Conservation (phyloP, 2,888 invertebrate genomes). For the Eurytoma californica region DNA sequence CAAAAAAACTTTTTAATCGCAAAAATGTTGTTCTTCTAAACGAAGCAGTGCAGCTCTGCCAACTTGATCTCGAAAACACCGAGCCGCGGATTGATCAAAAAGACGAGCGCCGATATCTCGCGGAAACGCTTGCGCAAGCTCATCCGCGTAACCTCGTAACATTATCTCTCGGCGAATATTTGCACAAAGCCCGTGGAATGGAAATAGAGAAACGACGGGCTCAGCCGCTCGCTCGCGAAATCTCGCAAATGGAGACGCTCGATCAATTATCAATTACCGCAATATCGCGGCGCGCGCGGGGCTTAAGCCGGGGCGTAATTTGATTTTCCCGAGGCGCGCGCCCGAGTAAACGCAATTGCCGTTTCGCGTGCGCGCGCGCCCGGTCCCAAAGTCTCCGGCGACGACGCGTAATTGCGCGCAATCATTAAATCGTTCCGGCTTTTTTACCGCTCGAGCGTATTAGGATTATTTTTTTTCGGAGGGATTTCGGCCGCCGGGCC, state of each 20-base stretch:
- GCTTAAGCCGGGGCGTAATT: slow-evolving; percentile 66
- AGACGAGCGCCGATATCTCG: too few relatives aligned
- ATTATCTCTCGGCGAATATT: slow-evolving; percentile 34
- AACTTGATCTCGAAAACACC: too few relatives aligned
- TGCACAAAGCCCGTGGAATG: neutral
- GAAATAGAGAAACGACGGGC: slow-evolving; percentile 19
- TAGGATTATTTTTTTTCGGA: neutral
- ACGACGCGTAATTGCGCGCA: slow-evolving; percentile 41
- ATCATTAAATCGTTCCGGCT: slow-evolving; percentile 61
- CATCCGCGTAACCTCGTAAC: neutral
- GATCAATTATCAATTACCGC: slow-evolving; percentile 70
- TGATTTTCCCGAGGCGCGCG: slow-evolving; percentile 62
- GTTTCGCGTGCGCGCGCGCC: neutral
- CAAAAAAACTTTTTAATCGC: too few relatives aligned
- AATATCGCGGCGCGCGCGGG: slow-evolving; percentile 61
- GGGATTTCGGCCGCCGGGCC: neutral
- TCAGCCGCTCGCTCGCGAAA: slow-evolving; percentile 27
- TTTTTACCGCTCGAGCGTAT: neutral
- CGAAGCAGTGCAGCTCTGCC: too few relatives aligned
- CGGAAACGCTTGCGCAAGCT: neutral
- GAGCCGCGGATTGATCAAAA: too few relatives aligned
- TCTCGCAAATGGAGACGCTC: slow-evolving; percentile 56
- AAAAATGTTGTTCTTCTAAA: too few relatives aligned
- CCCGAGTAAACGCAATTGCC: neutral
- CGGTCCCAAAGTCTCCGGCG: neutral